Evolutionary conservation across 2,888 invertebrate species (phyloP).

Genomic region (Dione vanillae): DNA sequence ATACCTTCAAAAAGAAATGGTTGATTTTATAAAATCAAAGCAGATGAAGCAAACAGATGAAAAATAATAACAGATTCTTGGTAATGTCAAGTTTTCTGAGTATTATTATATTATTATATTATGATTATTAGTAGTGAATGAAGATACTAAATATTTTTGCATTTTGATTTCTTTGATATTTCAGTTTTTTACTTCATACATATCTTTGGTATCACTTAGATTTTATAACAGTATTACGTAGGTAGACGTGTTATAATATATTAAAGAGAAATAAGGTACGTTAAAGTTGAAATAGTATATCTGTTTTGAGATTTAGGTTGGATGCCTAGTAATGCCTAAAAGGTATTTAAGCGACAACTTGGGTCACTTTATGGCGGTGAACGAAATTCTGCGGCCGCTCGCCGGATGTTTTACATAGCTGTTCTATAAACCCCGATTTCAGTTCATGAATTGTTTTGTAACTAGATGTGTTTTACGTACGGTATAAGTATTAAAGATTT

Average conservation of each 20-base stretch:
- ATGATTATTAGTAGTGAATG: neutral
- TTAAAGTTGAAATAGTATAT: neutral
- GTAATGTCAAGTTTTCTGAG: neutral
- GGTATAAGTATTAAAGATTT: too few species aligned
- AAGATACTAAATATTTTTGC: too few species aligned
- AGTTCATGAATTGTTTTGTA: constrained; percentile 13
- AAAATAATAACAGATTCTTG: neutral
- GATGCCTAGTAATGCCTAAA: constrained; percentile 3
- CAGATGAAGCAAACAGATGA: neutral
- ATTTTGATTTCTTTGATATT: too few species aligned
- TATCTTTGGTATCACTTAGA: too few species aligned
- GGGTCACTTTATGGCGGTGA: constrained; percentile 22
- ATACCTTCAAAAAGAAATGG: neutral
- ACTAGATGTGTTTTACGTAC: constrained; percentile 11
- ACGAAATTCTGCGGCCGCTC: constrained; percentile 22
- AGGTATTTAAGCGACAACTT: constrained; percentile 24
- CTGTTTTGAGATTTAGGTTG: neutral
- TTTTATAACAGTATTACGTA: too few species aligned
- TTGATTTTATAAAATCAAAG: neutral
- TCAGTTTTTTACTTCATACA: too few species aligned
- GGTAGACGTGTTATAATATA: neutral
- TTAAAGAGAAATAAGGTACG: neutral
- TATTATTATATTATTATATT: too few species aligned
- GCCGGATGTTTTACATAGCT: constrained; percentile 22
- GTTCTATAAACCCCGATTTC: constrained; percentile 8